Evolutionary conservation across 1,140 invertebrate genomes (phyloP), one percentile per base, ranked within the genome.

Genomic region (Coenobita brevimanus): DNA sequence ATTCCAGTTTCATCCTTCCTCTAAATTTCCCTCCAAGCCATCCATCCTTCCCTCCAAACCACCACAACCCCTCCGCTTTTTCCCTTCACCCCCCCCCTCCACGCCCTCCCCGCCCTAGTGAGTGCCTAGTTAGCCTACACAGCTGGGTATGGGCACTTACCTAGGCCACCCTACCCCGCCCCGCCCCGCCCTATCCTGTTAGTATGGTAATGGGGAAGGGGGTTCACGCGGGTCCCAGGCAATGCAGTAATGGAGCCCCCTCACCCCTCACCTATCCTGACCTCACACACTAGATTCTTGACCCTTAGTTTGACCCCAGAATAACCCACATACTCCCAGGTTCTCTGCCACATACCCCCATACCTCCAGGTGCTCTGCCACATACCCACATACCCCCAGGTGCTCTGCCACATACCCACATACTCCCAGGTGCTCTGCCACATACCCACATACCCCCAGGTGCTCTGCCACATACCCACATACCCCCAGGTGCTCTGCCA

Each of bases 151-250:
- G 73, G 73, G 33, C 73, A 76, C 73, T 46, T 46, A 24, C 33
- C 73, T 38, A 41, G 41, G 46, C 73, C 73, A 27, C 33, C 46
- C 43, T 43, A 46, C 46, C 73, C 73, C 73, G 73, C 73, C 73
- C 73, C 41, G 73, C 73, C 73, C 73, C 38, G 73, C 73, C 73
- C 73, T 46, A 24, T 46, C 73, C 73, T 24, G 10, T 38, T 43
- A 38, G 38, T 76, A 46, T 38, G 73, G 46, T 43, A 76, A 24
- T 41, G 33, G 41, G 38, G 27, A 27, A 38, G 27, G 10, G 73
- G 73, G 46, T 43, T 46, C 36, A 41, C 46, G 17, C 46, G 46
- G 6, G 6, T 17, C 46, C 6, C 17, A 50, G 46, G 46, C 46
- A 50, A 50, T 50, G 46, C 46, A 50, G n/a, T n/a, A n/a, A n/a